A percentile compares a stretch with the other conserved stretches of the same genome.
Evolutionary conservation across 1,140 invertebrate species (phyloP).

Genomic region (Drosophila parvula): DNA sequence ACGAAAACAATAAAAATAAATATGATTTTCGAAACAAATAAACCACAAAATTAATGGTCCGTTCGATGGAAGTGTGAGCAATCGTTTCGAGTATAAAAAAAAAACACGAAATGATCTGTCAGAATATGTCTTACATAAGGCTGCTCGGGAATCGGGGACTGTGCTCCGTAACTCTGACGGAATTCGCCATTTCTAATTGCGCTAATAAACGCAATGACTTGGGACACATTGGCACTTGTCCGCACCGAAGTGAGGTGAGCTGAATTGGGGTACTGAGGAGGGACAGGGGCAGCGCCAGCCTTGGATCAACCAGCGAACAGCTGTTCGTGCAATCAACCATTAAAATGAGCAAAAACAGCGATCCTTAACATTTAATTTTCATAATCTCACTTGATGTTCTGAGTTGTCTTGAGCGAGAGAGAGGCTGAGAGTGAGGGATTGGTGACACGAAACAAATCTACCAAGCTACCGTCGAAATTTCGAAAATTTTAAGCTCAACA

Average conservation of each 20-base stretch:
- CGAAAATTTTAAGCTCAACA: conserved; percentile 40
- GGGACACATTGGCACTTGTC: conserved; percentile 59
- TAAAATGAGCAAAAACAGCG: conserved; percentile 53
- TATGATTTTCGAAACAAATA: conserved; percentile 27
- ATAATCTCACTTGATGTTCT: conserved; percentile 34
- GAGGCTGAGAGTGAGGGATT: conserved; percentile 63
- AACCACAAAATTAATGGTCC: conserved; percentile 46
- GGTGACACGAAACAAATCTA: conserved; percentile 78
- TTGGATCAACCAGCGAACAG: conserved; percentile 53
- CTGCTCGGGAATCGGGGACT: background rate
- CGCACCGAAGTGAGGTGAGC: conserved; percentile 36
- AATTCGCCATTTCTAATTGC: conserved; percentile 44
- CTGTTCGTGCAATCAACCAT: conserved; percentile 77
- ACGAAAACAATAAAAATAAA: conserved; percentile 69
- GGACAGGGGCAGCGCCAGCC: conserved; percentile 15
- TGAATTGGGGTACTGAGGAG: conserved; percentile 5
- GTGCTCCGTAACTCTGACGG: conserved; percentile 17
- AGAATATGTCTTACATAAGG: conserved; percentile 34
- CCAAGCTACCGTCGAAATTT: conserved; percentile 21
- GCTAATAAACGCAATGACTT: conserved; percentile 54
- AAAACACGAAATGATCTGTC: background rate
- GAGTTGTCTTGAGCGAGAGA: conserved; percentile 1
- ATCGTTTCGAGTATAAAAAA: conserved; percentile 14
- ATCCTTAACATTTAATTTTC: conserved; percentile 59
- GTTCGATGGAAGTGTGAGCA: conserved; percentile 45